Percentiles rank a stretch among this genome's conserved stretches.
Evolutionary conservation across 2,797 vertebrate species (phyloP).

Genomic region (Dendrocincla tyrannina): DNA sequence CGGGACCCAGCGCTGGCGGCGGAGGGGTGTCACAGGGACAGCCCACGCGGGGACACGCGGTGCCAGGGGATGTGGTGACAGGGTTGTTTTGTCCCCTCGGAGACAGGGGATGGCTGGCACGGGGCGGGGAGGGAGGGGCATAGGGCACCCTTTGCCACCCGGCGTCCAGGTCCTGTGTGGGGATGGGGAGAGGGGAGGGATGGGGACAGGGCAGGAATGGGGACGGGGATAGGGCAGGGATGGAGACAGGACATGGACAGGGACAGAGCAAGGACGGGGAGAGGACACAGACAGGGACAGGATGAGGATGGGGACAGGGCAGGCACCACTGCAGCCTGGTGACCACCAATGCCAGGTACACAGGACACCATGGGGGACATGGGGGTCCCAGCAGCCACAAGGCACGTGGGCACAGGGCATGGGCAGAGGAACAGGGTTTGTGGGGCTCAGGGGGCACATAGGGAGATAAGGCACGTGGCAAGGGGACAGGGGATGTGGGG

Average conservation of each 20-base stretch:
- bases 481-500: not conserved
- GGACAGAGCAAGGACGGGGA: not conserved
- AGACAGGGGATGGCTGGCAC: not conserved
- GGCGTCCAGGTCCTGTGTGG: not conserved
- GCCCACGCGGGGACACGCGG: not conserved
- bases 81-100: not conserved
- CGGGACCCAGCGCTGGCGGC: accelerated
- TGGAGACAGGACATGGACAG: not conserved
- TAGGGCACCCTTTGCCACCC: not conserved
- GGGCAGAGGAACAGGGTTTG: not conserved
- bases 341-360: accelerated
- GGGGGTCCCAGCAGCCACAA: not conserved
- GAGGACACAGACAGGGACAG: not conserved
- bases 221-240: not conserved
- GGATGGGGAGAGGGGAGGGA: not conserved
- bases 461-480: not conserved
- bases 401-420: not conserved
- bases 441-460: not conserved
- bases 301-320: not conserved
- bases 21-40: not conserved
- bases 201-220: not conserved
- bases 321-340: not conserved
- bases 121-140: not conserved
- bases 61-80: not conserved
- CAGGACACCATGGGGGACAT: not conserved